Percentiles rank a stretch among this genome's conserved stretches.
Conservation (phyloP, 2,888 invertebrate species). For the Drosophila testacea region DNA sequence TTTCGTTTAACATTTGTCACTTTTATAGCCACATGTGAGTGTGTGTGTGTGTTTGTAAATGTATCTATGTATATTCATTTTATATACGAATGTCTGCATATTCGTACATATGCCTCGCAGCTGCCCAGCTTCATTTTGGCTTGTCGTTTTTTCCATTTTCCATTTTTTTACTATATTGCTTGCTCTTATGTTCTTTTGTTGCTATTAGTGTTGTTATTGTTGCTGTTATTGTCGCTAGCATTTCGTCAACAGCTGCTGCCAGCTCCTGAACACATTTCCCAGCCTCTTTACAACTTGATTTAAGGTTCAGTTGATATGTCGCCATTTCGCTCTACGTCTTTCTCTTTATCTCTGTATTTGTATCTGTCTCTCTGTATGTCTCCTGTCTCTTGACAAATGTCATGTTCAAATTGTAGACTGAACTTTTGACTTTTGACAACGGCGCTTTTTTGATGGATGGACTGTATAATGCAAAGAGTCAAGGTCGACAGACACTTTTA, state of each 20-base stretch:
- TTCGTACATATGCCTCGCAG: slow-evolving; percentile 63
- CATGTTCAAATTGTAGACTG: slow-evolving; percentile 75
- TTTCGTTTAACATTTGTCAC: slow-evolving; percentile 81
- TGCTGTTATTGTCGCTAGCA: slow-evolving; percentile 67
- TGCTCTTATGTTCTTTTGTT: slow-evolving; percentile 30
- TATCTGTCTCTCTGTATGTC: slow-evolving; percentile 16
- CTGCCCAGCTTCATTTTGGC: slow-evolving; percentile 75
- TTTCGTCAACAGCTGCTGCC: slow-evolving; percentile 79
- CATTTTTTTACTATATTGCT: slow-evolving; percentile 33
- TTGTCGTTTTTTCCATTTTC: slow-evolving; percentile 40
- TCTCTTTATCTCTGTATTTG: slow-evolving; percentile 26
- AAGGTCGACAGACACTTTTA: slow-evolving; percentile 37
- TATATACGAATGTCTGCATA: slow-evolving; percentile 48
- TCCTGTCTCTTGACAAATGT: slow-evolving; percentile 65
- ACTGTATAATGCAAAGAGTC: slow-evolving; percentile 47
- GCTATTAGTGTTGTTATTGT: slow-evolving; percentile 23
- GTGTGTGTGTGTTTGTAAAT: slow-evolving; percentile 22
- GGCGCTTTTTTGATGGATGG: slow-evolving; percentile 41
- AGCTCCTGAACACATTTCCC: slow-evolving; percentile 55
- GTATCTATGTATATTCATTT: slow-evolving; percentile 25
- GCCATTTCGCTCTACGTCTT: slow-evolving; percentile 45
- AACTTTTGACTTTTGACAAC: slow-evolving; percentile 73
- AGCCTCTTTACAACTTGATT: slow-evolving; percentile 78
- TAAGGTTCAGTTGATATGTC: slow-evolving; percentile 79
- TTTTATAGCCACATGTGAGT: slow-evolving; percentile 71